Evolutionary conservation across 2,113 vertebrate genomes (phyloP).

Genomic region (Manacus vitellinus): DNA sequence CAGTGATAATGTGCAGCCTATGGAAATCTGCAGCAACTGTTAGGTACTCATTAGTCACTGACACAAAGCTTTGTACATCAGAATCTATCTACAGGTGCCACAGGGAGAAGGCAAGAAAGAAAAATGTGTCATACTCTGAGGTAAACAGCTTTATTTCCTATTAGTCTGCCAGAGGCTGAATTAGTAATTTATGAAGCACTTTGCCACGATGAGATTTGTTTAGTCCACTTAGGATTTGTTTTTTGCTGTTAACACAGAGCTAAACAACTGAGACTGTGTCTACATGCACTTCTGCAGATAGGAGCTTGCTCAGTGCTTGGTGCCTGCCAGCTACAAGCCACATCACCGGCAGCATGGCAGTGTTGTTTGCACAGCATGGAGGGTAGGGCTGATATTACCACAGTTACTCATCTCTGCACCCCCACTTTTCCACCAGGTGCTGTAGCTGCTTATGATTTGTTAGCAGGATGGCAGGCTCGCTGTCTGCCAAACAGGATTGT

Average conservation of each 20-base stretch:
- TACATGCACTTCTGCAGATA: not conserved
- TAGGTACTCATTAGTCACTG: conserved; percentile 9
- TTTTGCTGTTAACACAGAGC: not conserved
- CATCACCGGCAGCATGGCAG: not conserved
- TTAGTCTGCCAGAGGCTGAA: conserved; percentile 37
- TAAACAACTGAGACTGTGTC: not conserved
- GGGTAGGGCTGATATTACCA: not conserved
- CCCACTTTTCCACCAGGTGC: not conserved
- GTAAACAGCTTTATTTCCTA: conserved; percentile 36
- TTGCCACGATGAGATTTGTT: conserved; percentile 37
- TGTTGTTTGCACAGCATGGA: not conserved
- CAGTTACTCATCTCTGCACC: not conserved
- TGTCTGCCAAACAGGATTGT: not conserved
- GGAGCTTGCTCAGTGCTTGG: not conserved
- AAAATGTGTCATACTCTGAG: not conserved
- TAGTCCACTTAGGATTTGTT: conserved; percentile 29
- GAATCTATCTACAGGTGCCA: conserved; percentile 24
- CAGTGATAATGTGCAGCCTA: not conserved
- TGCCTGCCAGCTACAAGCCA: not conserved
- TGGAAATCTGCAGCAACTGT: not conserved
- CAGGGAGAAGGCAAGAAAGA: conserved; percentile 19
- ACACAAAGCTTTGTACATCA: not conserved
- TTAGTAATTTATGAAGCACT: conserved; percentile 54
- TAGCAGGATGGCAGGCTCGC: not conserved
- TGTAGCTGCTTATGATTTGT: not conserved